These are phyloP conservation scores for Periophthalmus magnuspinnatus DNA, from an alignment of 2,797 vertebrate species.

Conservation along the genomic window DNA sequence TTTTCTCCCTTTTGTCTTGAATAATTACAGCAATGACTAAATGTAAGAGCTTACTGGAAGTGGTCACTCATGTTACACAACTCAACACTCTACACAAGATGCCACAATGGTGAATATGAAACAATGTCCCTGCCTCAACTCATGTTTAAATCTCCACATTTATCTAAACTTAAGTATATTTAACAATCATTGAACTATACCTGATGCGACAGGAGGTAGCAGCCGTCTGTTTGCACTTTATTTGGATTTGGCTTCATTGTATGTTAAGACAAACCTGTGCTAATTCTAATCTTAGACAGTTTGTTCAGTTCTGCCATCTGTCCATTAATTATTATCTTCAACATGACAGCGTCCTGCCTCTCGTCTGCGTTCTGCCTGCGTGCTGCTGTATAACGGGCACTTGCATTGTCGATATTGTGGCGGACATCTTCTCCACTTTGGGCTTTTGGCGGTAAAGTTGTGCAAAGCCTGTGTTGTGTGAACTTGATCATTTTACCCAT, in stretches of 20 bases:
- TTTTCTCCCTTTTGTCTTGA: slow-evolving; percentile 33
- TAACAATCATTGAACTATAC: neutral
- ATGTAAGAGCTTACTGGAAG: slow-evolving; percentile 5
- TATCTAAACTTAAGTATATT: neutral
- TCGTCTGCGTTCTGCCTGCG: neutral
- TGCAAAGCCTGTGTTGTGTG: too few relatives aligned
- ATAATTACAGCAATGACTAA: slow-evolving; percentile 47
- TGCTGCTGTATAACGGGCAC: too few relatives aligned
- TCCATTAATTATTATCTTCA: neutral
- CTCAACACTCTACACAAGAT: neutral
- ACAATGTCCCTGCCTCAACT: slow-evolving; percentile 7
- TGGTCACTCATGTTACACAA: slow-evolving; percentile 31
- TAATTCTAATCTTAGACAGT: neutral
- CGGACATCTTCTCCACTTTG: neutral
- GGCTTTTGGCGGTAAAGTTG: neutral
- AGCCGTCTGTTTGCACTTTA: neutral
- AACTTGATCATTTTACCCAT: too few relatives aligned
- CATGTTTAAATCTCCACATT: neutral
- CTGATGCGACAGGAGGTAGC: neutral
- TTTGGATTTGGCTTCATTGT: slow-evolving; percentile 2
- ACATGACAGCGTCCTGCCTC: neutral
- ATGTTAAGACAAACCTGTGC: neutral
- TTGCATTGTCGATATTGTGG: neutral
- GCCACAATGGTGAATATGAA: slow-evolving; percentile 46
- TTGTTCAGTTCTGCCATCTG: neutral